These are phyloP conservation scores for Falco columbarius DNA, from an alignment of 2,797 vertebrate species.

Conservation along the genomic window DNA sequence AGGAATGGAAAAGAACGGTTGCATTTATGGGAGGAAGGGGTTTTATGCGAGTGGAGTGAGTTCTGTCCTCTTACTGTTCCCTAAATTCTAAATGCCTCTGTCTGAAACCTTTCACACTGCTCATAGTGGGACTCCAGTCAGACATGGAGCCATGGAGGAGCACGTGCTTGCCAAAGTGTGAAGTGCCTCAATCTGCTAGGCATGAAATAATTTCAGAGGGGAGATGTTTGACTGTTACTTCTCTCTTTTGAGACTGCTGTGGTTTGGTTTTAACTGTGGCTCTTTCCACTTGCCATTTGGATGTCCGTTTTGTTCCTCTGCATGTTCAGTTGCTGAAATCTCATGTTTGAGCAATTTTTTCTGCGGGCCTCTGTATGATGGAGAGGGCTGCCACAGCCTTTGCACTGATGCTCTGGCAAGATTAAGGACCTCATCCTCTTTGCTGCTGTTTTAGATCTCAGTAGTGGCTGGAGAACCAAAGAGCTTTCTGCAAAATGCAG, in stretches of 20 bases:
- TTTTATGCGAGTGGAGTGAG: neutral
- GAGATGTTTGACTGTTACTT: slow-evolving; percentile 50
- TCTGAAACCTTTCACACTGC: neutral
- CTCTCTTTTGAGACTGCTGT: slow-evolving; percentile 72
- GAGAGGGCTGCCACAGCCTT: neutral
- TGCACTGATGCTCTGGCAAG: neutral
- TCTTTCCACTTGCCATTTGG: slow-evolving; percentile 69
- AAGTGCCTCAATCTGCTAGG: neutral
- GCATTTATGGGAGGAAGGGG: neutral
- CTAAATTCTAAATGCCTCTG: neutral
- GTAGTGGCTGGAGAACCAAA: neutral
- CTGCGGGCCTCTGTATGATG: neutral
- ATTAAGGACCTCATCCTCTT: neutral
- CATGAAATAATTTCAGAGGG: neutral
- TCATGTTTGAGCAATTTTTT: slow-evolving; percentile 50
- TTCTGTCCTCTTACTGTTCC: neutral
- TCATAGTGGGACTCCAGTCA: neutral
- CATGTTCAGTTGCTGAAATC: slow-evolving; percentile 59
- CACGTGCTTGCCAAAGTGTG: neutral
- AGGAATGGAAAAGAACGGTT: slow-evolving; percentile 12
- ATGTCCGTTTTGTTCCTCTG: slow-evolving; percentile 56
- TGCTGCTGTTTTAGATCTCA: neutral
- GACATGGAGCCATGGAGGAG: neutral
- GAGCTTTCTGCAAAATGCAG: neutral
- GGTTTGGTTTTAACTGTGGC: slow-evolving; percentile 75